A percentile compares a stretch with the other conserved stretches of the same genome.
These are phyloP conservation scores for Saxidomus purpurata DNA, from an alignment of 1,140 invertebrate species.

Conservation along the genomic window DNA sequence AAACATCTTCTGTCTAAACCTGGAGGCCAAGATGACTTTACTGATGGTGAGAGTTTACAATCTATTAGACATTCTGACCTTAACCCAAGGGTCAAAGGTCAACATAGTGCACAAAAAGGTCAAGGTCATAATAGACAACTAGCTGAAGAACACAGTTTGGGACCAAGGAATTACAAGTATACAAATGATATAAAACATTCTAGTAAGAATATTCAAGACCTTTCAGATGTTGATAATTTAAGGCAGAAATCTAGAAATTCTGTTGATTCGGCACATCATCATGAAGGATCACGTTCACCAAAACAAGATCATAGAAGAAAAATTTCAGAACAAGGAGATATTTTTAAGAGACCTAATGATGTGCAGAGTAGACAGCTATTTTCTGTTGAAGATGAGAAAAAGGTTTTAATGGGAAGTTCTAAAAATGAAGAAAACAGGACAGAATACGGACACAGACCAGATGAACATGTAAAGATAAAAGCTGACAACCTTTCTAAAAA, in stretches of 20 bases:
- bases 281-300: slow-evolving; percentile 42
- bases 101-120: slow-evolving; percentile 12
- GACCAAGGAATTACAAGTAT: background rate
- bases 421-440: background rate
- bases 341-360: background rate
- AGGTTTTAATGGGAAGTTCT: background rate
- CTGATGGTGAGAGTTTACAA: slow-evolving; percentile 7
- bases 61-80: slow-evolving; percentile 35
- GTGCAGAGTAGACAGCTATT: background rate
- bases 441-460: background rate
- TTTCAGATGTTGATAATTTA: slow-evolving; percentile 49
- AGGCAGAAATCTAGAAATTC: slow-evolving; percentile 16
- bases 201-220: slow-evolving; percentile 9
- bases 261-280: slow-evolving; percentile 9
- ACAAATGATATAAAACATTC: background rate
- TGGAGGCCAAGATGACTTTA: slow-evolving; percentile 4
- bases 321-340: background rate
- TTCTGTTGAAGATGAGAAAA: background rate
- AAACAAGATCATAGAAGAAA: background rate
- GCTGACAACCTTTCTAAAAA: background rate
- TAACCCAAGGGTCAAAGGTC: background rate
- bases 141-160: background rate
- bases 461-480: background rate
- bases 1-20: slow-evolving; percentile 17
- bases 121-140: background rate